These are phyloP conservation scores for Dendroctonus ponderosae DNA, from an alignment of 1,140 invertebrate genomes.

Conservation along the genomic window DNA sequence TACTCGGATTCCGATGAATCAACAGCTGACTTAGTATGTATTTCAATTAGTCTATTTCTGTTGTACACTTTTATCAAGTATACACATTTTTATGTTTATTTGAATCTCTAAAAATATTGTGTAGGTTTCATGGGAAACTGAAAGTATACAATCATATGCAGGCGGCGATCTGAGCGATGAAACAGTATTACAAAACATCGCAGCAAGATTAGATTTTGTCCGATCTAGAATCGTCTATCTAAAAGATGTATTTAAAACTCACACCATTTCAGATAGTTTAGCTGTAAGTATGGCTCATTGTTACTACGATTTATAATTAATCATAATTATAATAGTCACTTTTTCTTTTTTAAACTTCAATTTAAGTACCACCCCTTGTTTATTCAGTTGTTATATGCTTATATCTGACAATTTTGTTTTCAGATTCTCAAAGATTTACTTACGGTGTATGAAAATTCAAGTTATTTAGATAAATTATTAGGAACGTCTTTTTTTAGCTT, in stretches of 20 bases:
- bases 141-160: slow-evolving; percentile 60
- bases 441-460: slow-evolving; percentile 82
- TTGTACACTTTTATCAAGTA: not conserved
- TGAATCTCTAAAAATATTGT: not conserved
- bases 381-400: not conserved
- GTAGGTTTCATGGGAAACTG: slow-evolving; percentile 78
- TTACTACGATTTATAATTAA: not conserved
- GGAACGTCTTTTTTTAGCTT: slow-evolving; percentile 75
- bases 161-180: slow-evolving; percentile 47
- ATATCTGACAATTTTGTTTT: slow-evolving; percentile 39
- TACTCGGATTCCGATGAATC: slow-evolving; percentile 63
- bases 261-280: slow-evolving; percentile 44
- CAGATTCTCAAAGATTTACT: slow-evolving; percentile 73
- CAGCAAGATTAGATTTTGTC: slow-evolving; percentile 47
- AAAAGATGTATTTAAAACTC: slow-evolving; percentile 44
- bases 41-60: not conserved
- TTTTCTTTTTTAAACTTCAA: too few species aligned
- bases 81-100: slow-evolving; percentile 23
- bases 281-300: slow-evolving; percentile 35
- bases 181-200: slow-evolving; percentile 47
- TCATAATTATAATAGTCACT: not conserved
- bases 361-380: not conserved
- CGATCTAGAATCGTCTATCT: slow-evolving; percentile 45
- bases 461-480: slow-evolving; percentile 79
- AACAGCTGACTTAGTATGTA: slow-evolving; percentile 48